Evolutionary conservation across 2,888 invertebrate genomes (phyloP), one percentile per base, ranked within the genome.

Genomic region (Drosophila meridionalis): DNA sequence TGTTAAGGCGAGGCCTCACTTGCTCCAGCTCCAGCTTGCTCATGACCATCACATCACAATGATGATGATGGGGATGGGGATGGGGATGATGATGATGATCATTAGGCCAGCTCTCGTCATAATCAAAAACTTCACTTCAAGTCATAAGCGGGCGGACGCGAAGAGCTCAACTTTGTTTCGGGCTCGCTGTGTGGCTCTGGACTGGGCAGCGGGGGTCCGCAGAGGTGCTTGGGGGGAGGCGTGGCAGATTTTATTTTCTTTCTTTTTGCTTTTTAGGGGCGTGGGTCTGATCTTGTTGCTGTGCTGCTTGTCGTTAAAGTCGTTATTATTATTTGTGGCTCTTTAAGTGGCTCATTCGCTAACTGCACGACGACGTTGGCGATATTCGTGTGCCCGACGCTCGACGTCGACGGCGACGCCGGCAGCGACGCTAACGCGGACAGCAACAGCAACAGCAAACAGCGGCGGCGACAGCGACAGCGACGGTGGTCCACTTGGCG

Each of bases 281-380:
- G 61, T 67, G 66, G 63, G 56, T 61, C 52, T 72, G 75, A 71
- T 75, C 69, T 78, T 74, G 64, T 65, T 82, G 72, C 72, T 83
- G 72, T 79, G 78, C 79, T 85, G 77, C 85, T 88, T 87, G 88
- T 86, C 88, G 88, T 88, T 86, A 84, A 83, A 84, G 89, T 88
- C 80, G 90, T 88, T 88, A 84, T 90, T 87, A 87, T 87, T 87
- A 87, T 87, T 87, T 87, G 90, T 87, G 87, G 90, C 90, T 89
- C 87, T 87, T 87, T 87, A 87, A 87, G 87, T 87, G 87, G 87
- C 90, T 83, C 87, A 90, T 90, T 90, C 90, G 89, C 87, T 87
- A 90, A 87, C 90, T 90, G 89, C 85, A 89, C 89, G 78, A 80
- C 81, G 76, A 82, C 79, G 82, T 69, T 88, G 85, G 89, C 89